Percentiles rank a stretch among this genome's conserved stretches.
Conservation (phyloP, 2,888 invertebrate species). For the Phyto melanocephala region DNA sequence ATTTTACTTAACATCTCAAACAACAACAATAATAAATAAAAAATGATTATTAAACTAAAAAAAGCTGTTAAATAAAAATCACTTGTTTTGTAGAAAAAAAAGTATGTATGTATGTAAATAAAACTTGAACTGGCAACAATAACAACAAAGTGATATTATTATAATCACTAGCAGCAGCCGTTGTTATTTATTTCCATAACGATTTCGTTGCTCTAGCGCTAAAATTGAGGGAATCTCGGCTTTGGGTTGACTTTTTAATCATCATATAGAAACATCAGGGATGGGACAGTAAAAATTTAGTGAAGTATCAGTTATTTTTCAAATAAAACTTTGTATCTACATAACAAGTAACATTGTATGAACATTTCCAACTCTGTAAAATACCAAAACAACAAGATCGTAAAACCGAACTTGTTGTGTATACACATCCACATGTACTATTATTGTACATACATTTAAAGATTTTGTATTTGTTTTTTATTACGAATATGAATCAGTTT, state of each 20-base stretch:
- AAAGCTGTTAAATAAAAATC: constrained; percentile 50
- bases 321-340: too few relatives aligned
- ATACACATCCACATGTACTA: neutral
- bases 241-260: constrained; percentile 61
- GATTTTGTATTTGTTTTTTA: neutral
- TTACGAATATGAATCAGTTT: constrained; percentile 27
- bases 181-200: neutral
- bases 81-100: constrained; percentile 55
- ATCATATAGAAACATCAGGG: constrained; percentile 23
- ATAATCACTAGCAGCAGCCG: constrained; percentile 20
- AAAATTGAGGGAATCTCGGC: constrained; percentile 64
- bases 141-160: neutral
- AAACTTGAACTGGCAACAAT: constrained; percentile 46
- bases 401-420: constrained; percentile 6
- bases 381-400: constrained; percentile 23
- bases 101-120: constrained; percentile 34
- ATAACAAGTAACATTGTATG: too few relatives aligned
- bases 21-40: constrained; percentile 30
- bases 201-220: constrained; percentile 3
- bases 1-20: constrained; percentile 31
- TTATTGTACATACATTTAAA: neutral
- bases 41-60: neutral
- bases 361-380: constrained; percentile 11
- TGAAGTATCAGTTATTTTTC: too few relatives aligned
- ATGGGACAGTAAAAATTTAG: too few relatives aligned